phyloP scores from a whole-genome alignment of 2,888 invertebrate genomes.

The Pheosia tremula region DNA sequence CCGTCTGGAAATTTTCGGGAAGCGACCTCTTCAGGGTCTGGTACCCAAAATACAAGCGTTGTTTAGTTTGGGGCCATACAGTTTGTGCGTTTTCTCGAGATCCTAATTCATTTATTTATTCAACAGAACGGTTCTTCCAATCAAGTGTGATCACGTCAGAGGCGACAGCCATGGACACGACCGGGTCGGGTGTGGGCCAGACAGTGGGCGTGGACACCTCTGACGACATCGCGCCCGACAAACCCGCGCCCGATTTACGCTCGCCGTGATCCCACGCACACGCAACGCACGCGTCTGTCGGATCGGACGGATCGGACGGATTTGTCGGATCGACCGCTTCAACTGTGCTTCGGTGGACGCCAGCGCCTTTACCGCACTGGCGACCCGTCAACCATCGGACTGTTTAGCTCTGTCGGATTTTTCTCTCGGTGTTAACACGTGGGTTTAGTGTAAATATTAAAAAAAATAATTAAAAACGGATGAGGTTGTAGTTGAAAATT shows the following conservation, averaged over 20 bases:
- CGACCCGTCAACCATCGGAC: conserved; percentile 74
- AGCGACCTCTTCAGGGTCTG: no score
- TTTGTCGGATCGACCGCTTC: conserved; percentile 12
- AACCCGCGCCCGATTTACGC: conserved; percentile 72
- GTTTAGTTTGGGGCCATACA: no score
- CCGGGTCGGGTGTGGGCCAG: conserved; percentile 58
- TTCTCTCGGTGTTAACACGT: conserved; percentile 16
- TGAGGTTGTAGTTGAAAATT: conserved; percentile 63
- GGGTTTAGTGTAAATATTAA: conserved; percentile 63
- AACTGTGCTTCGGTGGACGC: conserved; percentile 71
- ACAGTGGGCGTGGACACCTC: conserved; percentile 59
- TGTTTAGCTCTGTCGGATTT: conserved; percentile 45
- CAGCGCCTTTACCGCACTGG: conserved; percentile 79
- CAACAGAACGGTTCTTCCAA: conserved; percentile 86
- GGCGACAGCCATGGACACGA: conserved; percentile 82
- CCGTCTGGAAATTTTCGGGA: no score
- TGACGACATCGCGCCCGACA: conserved; percentile 77
- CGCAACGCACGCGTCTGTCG: conserved; percentile 28
- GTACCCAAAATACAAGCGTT: no score
- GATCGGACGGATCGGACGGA: conserved; percentile 18
- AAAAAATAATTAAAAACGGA: conserved; percentile 40
- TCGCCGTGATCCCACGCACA: conserved; percentile 61
- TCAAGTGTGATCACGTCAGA: conserved; percentile 84
- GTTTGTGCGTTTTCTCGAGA: no score
- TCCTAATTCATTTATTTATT: conserved; percentile 19